Base-by-base conservation (phyloP, 37 sponge, comb jelly and placozoan species). In the Dysidea cf. avara region DNA sequence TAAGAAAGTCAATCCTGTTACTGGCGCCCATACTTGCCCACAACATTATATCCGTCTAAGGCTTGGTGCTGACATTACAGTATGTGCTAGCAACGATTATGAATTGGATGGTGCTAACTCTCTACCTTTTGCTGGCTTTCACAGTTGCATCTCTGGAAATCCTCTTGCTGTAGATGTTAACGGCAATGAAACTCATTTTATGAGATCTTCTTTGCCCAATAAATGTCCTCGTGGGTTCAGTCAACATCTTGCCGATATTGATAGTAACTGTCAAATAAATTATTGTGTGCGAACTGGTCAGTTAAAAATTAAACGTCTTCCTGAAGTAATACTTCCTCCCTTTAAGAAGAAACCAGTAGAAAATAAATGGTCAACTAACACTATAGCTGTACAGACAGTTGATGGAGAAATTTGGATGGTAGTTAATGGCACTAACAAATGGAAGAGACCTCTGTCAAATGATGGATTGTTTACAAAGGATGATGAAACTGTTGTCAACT, bases 81-180 rank as follows among this genome's bases (percentile, higher is more conserved):
- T 91, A 0, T 86, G 91, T 47, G 82, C 77, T 31, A 84, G 81
- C 30, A 56, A 43, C 36, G 82, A 84, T 33, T 49, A 65, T 43
- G 78, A 84, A 34, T 50, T 56, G 29, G 91, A 73, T 2, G 59
- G 20, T 54, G 51, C 37, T 21, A 77, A 38, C 56, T 65, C 87
- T n/a, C 21, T 84, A 3, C 81, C 81, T 6, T 90, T 90, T 77
- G 86, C 71, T 28, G 91, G 91, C 9, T 84, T 90, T 36, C 73
- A 81, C 13, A 90, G 91, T 56, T 90, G 91, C 26, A 35, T 22
- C 1, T 67, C 61, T 25, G 91, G 91, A 7, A 90, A 90, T 38
- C 91, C 86, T 0, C 39, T 90, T 30, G 86, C 91, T 25, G 77
- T 43, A 3, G 22, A 48, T 18, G 29, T 21, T 4, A 20, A 40